Evolutionary conservation across 2,888 invertebrate species (phyloP), one percentile per base, ranked within the genome.

Genomic region (Watsonalla binaria): DNA sequence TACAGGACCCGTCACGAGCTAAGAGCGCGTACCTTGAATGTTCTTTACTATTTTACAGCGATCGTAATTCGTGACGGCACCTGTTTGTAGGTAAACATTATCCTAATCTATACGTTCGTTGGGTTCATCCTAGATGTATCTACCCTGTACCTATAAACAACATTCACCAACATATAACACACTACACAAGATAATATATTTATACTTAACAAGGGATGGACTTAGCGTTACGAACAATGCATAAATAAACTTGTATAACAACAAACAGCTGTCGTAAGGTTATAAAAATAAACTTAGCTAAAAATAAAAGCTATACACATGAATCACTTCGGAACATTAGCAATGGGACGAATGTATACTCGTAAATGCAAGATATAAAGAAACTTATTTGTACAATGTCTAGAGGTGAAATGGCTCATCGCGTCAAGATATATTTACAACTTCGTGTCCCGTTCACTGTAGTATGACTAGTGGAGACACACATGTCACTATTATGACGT

Each of bases 61-160:
- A 9, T 52, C 47, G 24, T 53, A 48, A 55, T 53, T 58, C 52
- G 35, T 48, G 45, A 54, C 15, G 37, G 7, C 56, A 24, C 56
- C 52, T 61, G 63, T 64, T 63, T 64, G 59, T 67, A 64, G 58
- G 51, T 65, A 63, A 58, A 54, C 53, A 60, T 65, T 56, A 63
- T 58, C 61, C 59, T 76, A 76, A 56, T 68, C 59, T 61, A 76
- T 74, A 78, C 67, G 65, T 82, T 84, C 83, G 80, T 82, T 84
- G 83, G 82, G 82, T 70, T 84, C 79, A 77, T 76, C 77, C 78
- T 80, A 75, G 77, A 80, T 75, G 79, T 76, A 70, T 73, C 83
- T 85, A 86, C 84, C 86, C 86, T 86, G 85, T 85, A 69, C 69
- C 77, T 79, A 80, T 73, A 73, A 76, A 74, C 70, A 78, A 76